Base-by-base conservation (phyloP, 2,797 vertebrate species). In the Malacoraja senta region DNA sequence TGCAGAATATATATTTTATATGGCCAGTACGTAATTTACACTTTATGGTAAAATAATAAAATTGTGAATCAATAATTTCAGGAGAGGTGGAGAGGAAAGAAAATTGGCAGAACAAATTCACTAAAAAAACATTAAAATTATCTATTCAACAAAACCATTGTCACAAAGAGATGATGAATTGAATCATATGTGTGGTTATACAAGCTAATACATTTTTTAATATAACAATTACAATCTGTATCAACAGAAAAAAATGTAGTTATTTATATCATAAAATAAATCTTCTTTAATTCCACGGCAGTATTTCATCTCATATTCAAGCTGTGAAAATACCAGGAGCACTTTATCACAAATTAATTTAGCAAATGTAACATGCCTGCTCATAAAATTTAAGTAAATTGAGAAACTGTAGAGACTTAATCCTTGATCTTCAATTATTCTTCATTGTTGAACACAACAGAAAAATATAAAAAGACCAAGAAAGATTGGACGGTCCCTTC, bases 341-440 rank as follows among this genome's bases (percentile, higher is more conserved):
- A 96, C 94, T 96, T 96, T 95, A 95, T 96, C 95, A 95, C 95
- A 96, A 96, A 96, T 95, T 95, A 95, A 96, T 96, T 96, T 95
- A 96, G 95, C 94, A 95, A 95, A 96, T 94, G 95, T 95, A 96
- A 93, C 94, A 94, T 96, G 95, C 93, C 94, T 96, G 96, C 95
- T 94, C 94, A 95, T 96, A 95, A 96, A 95, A 96, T 96, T 96
- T 96, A 96, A 95, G 94, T 94, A 96, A 95, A 96, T 96, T 95
- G 94, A 94, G 95, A 95, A 96, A 96, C 93, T 96, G 94, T 95
- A 95, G 95, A 95, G 94, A 95, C 94, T 95, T 95, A 94, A 94
- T 95, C 94, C 95, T 94, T 94, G 93, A 94, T 96, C 94, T 96
- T 95, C 95, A 96, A 95, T 96, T 94, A 96, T 95, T 58, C 94